Percentiles rank a stretch among this genome's conserved stretches.
Conservation (phyloP, 2,797 vertebrate species). For the Etheostoma perlongum region DNA sequence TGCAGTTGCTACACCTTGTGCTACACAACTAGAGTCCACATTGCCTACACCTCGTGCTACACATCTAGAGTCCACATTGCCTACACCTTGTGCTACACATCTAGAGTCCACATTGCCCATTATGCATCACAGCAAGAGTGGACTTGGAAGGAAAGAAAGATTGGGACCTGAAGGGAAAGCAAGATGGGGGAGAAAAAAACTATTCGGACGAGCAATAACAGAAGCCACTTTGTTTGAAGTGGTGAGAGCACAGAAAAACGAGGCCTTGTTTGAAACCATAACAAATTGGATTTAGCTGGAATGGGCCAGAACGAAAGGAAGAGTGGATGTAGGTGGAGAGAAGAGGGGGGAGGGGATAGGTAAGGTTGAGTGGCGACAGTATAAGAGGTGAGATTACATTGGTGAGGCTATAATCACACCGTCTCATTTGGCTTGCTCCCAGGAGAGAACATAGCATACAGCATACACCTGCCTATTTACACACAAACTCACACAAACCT, state of each 20-base stretch:
- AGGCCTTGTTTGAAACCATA: slow-evolving; percentile 75
- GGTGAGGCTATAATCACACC: slow-evolving; percentile 72
- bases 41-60: slow-evolving; percentile 20
- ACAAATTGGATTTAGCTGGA: slow-evolving; percentile 80
- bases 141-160: slow-evolving; percentile 48
- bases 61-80: slow-evolving; percentile 14
- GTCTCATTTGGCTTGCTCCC: slow-evolving; percentile 66
- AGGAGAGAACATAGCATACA: slow-evolving; percentile 44
- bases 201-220: slow-evolving; percentile 68
- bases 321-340: slow-evolving; percentile 46
- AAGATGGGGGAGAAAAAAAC: not conserved
- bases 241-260: slow-evolving; percentile 63
- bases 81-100: slow-evolving; percentile 25
- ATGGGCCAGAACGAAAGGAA: slow-evolving; percentile 57
- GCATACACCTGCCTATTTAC: slow-evolving; percentile 51
- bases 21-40: slow-evolving; percentile 14
- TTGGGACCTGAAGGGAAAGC: slow-evolving; percentile 2
- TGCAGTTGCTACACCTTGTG: slow-evolving; percentile 31
- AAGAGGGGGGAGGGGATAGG: slow-evolving; percentile 12
- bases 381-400: slow-evolving; percentile 74
- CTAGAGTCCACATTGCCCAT: slow-evolving; percentile 20
- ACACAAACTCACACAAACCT: slow-evolving; percentile 31
- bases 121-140: slow-evolving; percentile 29
- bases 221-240: slow-evolving; percentile 70
- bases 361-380: slow-evolving; percentile 48